Base-by-base conservation (phyloP, 30 jellyfish, hydroid and myxozoan genomes). In the Chironex yamaguchii region DNA sequence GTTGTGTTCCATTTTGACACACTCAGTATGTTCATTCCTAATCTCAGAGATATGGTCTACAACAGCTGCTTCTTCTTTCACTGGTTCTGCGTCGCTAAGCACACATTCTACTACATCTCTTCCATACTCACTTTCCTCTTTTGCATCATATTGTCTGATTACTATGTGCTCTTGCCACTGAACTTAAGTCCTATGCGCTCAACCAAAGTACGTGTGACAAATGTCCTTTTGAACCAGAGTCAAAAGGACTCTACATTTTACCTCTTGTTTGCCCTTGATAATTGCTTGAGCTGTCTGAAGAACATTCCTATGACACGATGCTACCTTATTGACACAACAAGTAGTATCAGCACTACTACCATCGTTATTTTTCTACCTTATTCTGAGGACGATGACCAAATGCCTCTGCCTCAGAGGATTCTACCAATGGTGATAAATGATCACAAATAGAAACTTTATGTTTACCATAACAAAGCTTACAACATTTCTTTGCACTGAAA, bases 201-300 rank as follows among this genome's bases (percentile, higher is more conserved):
- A 6, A 62, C 90, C 48, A 62, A 64, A 14, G 22, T 62, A 36
- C 80, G 82, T 6, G 90, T 79, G 4, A 76, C 89, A 52, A 52
- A 76, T 20, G 79, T 17, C 35, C 31, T 52, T 72, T 76, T 34
- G 63, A 48, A 26, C 89, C 80, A 13, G 64, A 26, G 21, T 76
- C 89, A 76, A 51, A 76, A 22, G 89, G 34, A 51, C 65, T 23
- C 89, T 30, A 20, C 53, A 71, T 65, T 26, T 76, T 2, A 49
- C 77, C 27, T 27, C 25, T 3, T 52, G 36, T 4, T 48, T 49
- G 62, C 62, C 29, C 0, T 27, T 54, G 20, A 32, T 35, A 36
- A 36, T 25, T 14, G 83, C 71, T 36, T 29, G 83, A 23, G 90
- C 82, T 30, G 82, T 62, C 34, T 79, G 90, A 62, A 54, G 71